These are phyloP conservation scores for Perodicticus potto DNA, from an alignment of 2,797 vertebrate species.

Conservation along the genomic window DNA sequence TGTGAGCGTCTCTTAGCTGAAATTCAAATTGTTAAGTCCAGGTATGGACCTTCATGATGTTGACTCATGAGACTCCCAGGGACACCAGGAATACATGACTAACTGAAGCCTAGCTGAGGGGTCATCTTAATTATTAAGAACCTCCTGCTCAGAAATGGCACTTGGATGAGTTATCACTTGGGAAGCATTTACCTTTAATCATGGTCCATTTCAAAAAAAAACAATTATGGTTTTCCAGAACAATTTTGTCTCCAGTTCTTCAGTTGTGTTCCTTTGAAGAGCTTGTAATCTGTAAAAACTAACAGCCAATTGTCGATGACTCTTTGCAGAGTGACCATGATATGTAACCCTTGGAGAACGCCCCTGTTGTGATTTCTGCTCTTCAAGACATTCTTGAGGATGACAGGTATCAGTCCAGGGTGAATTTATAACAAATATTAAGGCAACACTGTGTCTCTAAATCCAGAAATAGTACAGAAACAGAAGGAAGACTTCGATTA, in stretches of 20 bases:
- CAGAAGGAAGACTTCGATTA: neutral
- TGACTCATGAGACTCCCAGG: neutral
- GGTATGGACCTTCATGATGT: neutral
- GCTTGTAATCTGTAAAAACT: neutral
- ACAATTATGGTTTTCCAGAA: no score
- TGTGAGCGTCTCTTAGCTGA: neutral
- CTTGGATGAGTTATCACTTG: neutral
- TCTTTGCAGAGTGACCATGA: neutral
- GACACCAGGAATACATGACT: neutral
- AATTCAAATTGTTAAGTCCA: neutral
- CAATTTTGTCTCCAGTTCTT: neutral
- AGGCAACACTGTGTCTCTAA: neutral
- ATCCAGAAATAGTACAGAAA: neutral
- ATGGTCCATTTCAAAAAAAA: neutral
- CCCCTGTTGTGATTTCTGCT: neutral
- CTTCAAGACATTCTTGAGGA: neutral
- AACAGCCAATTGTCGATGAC: neutral
- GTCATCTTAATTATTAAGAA: neutral
- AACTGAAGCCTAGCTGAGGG: neutral
- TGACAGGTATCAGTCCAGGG: neutral
- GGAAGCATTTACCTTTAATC: neutral
- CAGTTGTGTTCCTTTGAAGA: neutral
- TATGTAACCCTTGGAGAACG: neutral
- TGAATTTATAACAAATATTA: neutral
- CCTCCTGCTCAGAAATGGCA: neutral